Conservation (phyloP, 2,797 vertebrate species). For the Ctenopoma kingsleyae region DNA sequence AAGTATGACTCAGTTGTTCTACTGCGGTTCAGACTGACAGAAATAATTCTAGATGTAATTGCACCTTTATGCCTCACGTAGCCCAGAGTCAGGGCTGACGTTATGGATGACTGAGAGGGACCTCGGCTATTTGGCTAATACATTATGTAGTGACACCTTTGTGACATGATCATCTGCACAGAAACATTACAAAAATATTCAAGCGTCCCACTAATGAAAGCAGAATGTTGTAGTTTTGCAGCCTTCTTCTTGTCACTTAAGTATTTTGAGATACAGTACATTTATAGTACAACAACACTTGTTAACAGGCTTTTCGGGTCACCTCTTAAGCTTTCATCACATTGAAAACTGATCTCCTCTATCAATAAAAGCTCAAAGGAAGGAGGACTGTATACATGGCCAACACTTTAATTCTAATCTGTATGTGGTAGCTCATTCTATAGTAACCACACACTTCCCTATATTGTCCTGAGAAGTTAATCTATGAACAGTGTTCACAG, state of each 20-base stretch:
- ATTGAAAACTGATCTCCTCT: conserved; percentile 35
- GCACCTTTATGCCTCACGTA: no score
- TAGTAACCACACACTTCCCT: conserved; percentile 58
- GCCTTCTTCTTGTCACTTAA: conserved; percentile 72
- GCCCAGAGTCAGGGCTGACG: neutral
- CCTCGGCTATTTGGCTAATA: neutral
- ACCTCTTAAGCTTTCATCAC: conserved; percentile 68
- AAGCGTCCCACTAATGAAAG: conserved; percentile 24
- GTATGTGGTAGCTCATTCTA: conserved; percentile 24
- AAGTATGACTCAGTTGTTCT: no score
- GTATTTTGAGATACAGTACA: conserved; percentile 16
- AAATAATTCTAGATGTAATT: neutral
- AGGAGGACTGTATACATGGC: conserved; percentile 22
- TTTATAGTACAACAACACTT: conserved; percentile 41
- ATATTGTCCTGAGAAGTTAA: conserved; percentile 59
- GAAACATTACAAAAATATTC: conserved; percentile 6
- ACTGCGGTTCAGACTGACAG: no score
- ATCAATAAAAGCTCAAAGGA: conserved; percentile 45
- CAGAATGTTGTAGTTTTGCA: conserved; percentile 4
- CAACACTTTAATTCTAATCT: conserved; percentile 53
- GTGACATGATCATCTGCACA: conserved; percentile 4
- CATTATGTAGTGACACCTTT: conserved; percentile 28
- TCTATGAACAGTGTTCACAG: neutral
- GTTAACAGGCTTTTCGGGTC: neutral
- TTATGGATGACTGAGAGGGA: neutral